These are phyloP conservation scores for Hyperopisus bebe DNA, from an alignment of 2,113 vertebrate genomes.

Conservation along the genomic window DNA sequence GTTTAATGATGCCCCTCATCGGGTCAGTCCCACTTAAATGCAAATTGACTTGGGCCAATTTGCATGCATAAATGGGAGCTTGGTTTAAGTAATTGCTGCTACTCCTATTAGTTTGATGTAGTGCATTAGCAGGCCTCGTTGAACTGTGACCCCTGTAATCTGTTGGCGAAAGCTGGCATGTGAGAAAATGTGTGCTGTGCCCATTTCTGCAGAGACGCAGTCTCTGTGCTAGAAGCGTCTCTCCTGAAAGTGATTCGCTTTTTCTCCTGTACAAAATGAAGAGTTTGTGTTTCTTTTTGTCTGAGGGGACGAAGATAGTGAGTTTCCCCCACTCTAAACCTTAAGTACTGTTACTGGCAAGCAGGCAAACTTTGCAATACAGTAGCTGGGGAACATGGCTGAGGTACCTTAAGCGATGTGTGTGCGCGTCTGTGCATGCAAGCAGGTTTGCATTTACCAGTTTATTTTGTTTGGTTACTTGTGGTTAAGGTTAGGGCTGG, in stretches of 20 bases:
- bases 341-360: background rate
- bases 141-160: background rate
- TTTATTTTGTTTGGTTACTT: background rate
- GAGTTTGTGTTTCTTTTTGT: background rate
- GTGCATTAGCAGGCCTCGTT: slow-evolving; percentile 11
- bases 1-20: background rate
- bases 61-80: background rate
- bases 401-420: background rate
- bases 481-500: background rate
- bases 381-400: background rate
- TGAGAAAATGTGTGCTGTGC: background rate
- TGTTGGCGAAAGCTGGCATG: background rate
- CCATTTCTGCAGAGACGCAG: background rate
- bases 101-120: background rate
- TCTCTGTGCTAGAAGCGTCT: background rate
- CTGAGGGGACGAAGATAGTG: background rate
- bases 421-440: background rate
- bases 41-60: background rate
- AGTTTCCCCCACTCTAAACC: background rate
- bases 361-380: background rate
- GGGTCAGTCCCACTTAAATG: slow-evolving; percentile 8
- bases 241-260: background rate
- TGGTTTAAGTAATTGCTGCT: slow-evolving; percentile 5
- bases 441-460: background rate
- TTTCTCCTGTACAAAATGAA: background rate